These are phyloP conservation scores for Astreopora myriophthalma DNA, from an alignment of 64 coral and sea anemone genomes.

Conservation along the genomic window DNA sequence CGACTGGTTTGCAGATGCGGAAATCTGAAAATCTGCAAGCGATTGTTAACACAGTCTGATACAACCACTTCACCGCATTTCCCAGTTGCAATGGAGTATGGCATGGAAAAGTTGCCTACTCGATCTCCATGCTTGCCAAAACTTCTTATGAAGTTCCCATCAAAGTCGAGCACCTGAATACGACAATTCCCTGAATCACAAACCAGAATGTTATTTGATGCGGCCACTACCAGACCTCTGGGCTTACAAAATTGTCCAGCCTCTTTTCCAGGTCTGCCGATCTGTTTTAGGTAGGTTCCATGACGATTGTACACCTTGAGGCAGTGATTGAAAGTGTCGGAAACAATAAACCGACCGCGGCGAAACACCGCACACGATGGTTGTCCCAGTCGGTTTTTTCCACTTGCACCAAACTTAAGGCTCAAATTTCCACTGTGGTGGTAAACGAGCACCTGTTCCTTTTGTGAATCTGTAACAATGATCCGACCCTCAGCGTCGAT, in stretches of 20 bases:
- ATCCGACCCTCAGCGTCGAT: slow-evolving; percentile 57
- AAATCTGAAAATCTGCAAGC: slow-evolving; percentile 54
- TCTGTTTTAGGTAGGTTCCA: slow-evolving; percentile 38
- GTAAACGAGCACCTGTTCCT: slow-evolving; percentile 50
- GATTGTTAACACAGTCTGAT: slow-evolving; percentile 61
- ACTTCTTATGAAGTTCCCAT: slow-evolving; percentile 68
- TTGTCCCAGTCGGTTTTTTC: not conserved
- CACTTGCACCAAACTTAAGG: slow-evolving; percentile 61
- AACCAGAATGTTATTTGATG: slow-evolving; percentile 55
- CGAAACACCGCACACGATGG: slow-evolving; percentile 73
- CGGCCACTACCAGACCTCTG: slow-evolving; percentile 54
- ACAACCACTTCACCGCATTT: slow-evolving; percentile 28
- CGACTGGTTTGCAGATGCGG: not conserved
- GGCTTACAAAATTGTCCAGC: slow-evolving; percentile 50
- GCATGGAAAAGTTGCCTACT: slow-evolving; percentile 53
- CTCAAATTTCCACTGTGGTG: slow-evolving; percentile 64
- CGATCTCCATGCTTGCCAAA: slow-evolving; percentile 47
- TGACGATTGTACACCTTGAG: slow-evolving; percentile 64
- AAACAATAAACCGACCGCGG: slow-evolving; percentile 61
- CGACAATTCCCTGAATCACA: slow-evolving; percentile 70
- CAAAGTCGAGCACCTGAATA: slow-evolving; percentile 59
- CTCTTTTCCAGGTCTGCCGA: slow-evolving; percentile 53
- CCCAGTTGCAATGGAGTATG: slow-evolving; percentile 27
- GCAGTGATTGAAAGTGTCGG: slow-evolving; percentile 73
- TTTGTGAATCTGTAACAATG: slow-evolving; percentile 47